Conservation (phyloP, 2,797 vertebrate species). For the Rousettus madagascariensis region DNA sequence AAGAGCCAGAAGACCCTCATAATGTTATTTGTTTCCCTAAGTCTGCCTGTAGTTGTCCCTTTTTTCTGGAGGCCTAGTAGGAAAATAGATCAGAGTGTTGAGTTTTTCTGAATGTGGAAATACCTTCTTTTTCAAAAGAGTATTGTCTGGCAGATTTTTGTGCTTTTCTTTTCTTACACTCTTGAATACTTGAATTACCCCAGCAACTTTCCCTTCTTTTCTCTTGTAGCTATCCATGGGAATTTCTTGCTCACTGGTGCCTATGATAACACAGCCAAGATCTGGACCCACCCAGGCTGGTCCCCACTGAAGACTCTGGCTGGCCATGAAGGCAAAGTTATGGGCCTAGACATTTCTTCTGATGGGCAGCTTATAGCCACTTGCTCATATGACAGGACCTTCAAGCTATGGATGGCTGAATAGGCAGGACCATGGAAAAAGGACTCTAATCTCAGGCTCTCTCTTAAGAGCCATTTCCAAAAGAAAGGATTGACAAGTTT, state of each 20-base stretch:
- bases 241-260: constrained; percentile 95
- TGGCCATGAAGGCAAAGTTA: constrained; percentile 97
- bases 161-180: neutral
- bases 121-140: neutral
- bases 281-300: constrained; percentile 98
- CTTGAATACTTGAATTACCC: neutral
- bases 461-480: constrained; percentile 32
- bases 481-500: constrained; percentile 44
- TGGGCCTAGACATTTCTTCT: constrained; percentile 95
- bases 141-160: neutral
- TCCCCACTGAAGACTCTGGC: constrained; percentile 95
- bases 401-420: constrained; percentile 96
- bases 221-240: constrained; percentile 90
- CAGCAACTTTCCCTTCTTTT: neutral
- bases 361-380: constrained; percentile 97
- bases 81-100: neutral
- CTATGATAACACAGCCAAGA: constrained; percentile 96
- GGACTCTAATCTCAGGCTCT: neutral
- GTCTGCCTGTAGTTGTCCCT: neutral
- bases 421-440: constrained; percentile 71
- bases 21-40: neutral
- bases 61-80: neutral
- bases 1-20: neutral
- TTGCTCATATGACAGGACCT: constrained; percentile 96
- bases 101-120: neutral